These are phyloP conservation scores for Cinclus cinclus DNA, from an alignment of 2,113 vertebrate species.

Conservation along the genomic window DNA sequence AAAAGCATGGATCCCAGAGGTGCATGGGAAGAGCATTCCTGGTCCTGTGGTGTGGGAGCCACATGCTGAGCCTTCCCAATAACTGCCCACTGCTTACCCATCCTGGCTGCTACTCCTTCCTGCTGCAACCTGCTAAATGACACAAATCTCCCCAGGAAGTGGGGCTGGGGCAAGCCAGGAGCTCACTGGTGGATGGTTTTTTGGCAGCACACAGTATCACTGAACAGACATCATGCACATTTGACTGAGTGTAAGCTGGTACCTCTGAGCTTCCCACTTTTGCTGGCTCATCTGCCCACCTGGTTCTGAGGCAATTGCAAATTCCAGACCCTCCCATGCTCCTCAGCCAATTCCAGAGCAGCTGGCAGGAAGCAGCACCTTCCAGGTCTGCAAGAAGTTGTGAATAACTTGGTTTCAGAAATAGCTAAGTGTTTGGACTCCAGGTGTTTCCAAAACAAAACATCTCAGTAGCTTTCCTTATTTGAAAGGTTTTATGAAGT, in stretches of 20 bases:
- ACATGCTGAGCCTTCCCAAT: not conserved
- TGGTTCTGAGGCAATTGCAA: not conserved
- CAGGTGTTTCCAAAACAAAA: constrained; percentile 35
- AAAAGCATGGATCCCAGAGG: not conserved
- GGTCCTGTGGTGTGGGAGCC: not conserved
- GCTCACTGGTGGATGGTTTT: not conserved
- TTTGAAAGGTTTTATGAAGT: not conserved
- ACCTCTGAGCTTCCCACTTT: not conserved
- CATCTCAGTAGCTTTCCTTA: not conserved
- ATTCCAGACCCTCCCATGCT: not conserved
- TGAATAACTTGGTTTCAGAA: constrained; percentile 16
- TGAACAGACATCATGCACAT: fast-evolving
- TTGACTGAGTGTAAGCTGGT: not conserved
- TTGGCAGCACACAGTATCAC: not conserved
- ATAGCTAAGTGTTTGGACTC: not conserved
- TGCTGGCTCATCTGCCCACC: not conserved
- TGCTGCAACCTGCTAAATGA: not conserved
- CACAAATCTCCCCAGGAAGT: fast-evolving
- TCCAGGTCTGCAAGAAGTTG: constrained; percentile 32
- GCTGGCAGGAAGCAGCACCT: constrained; percentile 23
- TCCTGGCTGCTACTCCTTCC: not conserved
- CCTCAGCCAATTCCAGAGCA: not conserved
- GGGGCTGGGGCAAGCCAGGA: not conserved
- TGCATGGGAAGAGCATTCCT: not conserved
- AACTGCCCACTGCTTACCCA: not conserved